Evolutionary conservation across 2,113 vertebrate genomes (phyloP).

Genomic region (Lontra canadensis): DNA sequence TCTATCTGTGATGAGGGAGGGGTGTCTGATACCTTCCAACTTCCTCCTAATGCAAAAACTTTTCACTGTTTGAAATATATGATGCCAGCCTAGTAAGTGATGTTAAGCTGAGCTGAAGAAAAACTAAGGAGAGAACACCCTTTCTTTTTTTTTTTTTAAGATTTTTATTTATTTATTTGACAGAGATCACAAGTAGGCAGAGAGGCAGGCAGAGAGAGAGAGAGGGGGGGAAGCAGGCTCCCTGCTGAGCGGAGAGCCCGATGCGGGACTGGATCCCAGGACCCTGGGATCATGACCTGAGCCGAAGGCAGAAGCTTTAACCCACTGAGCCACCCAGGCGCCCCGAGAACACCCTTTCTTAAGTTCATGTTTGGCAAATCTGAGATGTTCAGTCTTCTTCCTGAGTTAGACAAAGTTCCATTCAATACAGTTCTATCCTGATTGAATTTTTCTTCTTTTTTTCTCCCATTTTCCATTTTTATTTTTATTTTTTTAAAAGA

Average conservation of each 20-base stretch:
- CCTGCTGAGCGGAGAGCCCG: no score
- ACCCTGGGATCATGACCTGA: no score
- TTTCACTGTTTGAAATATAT: not conserved
- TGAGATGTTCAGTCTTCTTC: not conserved
- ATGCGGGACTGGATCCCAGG: no score
- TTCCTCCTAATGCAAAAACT: not conserved
- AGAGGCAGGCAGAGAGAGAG: no score
- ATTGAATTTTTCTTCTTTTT: not conserved
- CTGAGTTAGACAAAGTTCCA: not conserved
- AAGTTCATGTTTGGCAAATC: not conserved
- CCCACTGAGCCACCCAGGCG: no score
- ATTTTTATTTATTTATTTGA: no score
- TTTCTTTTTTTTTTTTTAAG: no score
- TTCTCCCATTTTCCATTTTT: not conserved
- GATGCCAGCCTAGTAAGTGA: not conserved
- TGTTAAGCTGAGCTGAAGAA: constrained; percentile 1
- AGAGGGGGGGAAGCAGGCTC: no score
- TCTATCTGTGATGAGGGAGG: not conserved
- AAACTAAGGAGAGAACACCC: not conserved
- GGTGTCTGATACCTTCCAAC: not conserved
- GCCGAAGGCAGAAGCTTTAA: no score
- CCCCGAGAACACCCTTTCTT: not conserved
- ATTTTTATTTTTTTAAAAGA: no score
- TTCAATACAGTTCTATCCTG: not conserved
- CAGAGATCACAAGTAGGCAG: no score